Evolutionary conservation across 1,140 invertebrate genomes (phyloP).

Genomic region (Aphelenchoides fujianensis): DNA sequence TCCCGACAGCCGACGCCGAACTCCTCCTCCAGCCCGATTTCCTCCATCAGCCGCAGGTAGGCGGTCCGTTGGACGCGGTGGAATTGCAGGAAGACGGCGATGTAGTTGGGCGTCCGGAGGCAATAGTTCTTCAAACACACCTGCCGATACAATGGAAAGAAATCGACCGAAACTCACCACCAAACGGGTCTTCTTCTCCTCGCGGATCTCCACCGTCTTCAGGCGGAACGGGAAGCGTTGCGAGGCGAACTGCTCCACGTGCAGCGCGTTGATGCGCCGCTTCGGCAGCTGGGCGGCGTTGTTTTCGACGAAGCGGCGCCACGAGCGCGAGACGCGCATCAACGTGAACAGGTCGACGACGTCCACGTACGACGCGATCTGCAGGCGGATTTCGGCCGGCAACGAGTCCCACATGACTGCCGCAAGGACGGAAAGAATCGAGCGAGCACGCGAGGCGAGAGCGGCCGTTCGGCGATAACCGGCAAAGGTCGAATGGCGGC

Average conservation of each 20-base stretch:
- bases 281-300: not conserved
- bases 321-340: conserved; percentile 17
- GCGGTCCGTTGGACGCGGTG: not conserved
- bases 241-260: not conserved
- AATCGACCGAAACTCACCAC: no score
- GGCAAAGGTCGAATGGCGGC: not conserved
- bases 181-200: not conserved
- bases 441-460: not conserved
- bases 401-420: not conserved
- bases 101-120: not conserved
- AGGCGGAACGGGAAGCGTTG: not conserved
- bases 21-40: not conserved
- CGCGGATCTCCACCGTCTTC: not conserved
- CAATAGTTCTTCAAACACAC: not conserved
- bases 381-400: conserved; percentile 7
- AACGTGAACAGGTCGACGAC: conserved; percentile 14
- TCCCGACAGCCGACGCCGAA: not conserved
- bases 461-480: not conserved
- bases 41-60: not conserved
- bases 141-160: no score
- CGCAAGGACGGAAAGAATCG: no score
- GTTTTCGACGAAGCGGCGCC: not conserved
- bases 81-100: not conserved
- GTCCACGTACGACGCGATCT: conserved; percentile 11
- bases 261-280: not conserved